Base-by-base conservation (phyloP, 2,797 vertebrate species). In the Phyllotis vaccarum region DNA sequence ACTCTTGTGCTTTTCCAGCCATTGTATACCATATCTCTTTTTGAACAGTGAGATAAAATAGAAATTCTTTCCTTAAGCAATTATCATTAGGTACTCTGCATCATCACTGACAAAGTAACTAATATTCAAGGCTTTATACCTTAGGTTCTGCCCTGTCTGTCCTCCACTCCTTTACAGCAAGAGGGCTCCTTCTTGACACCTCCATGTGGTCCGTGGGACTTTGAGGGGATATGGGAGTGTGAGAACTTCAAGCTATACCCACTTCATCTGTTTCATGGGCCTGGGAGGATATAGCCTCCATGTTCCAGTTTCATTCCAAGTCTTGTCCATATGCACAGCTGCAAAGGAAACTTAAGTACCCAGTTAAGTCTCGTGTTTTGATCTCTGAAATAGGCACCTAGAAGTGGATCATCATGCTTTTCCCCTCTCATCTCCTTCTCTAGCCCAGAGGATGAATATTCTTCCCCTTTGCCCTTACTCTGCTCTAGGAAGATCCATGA, bases 381-480 rank as follows among this genome's bases (percentile, higher is more conserved):
- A 2, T 81, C 52, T 54, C 37, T n/a, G 37, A 90, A 85, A 81
- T 16, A 40, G 54, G 62, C n/a, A 1, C 43, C 34, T 37, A 22
- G 4, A 22, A 22, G 34, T 2, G 6, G 4, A 31, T 68, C 58
- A n/a, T 3, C 10, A 0, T 4, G 2, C 10, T 54, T 27, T 31
- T 40, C 34, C 7, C 2, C 60, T 72, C 24, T 29, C 21, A 43
- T 49, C 2, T 52, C 6, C 14, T 24, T 21, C 64, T 68, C 21
- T 22, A 34, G 24, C 75, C 31, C 75, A 82, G 75, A 60, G 66
- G 75, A 29, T 2, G 2, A 12, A 3, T 34, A 8, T 4, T 40
- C 66, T 11, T 66, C 74, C 29, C 2, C 13, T 17, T 49, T 11
- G 29, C 52, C 22, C 27, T 64, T 17, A 11, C 9, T 31, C 34